These are phyloP conservation scores for Drosophila obscura DNA, from an alignment of 1,140 invertebrate species.

Conservation along the genomic window DNA sequence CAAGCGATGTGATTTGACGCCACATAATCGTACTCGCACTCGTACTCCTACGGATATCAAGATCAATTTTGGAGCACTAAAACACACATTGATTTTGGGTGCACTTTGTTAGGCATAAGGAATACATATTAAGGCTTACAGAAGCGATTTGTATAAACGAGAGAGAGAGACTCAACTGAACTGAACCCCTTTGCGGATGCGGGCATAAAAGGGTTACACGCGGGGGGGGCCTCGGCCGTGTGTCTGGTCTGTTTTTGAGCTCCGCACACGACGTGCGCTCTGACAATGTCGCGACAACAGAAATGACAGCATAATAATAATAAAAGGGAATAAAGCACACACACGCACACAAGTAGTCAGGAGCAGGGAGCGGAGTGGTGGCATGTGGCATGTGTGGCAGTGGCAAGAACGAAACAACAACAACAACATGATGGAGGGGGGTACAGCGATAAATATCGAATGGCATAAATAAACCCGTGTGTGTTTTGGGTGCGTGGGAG, in stretches of 20 bases:
- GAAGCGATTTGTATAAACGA: conserved; percentile 4
- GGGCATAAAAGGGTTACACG: conserved; percentile 14
- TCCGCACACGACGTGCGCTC: conserved; percentile 45
- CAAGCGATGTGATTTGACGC: conserved; percentile 1
- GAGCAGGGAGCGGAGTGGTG: conserved; percentile 5
- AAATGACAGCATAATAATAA: conserved; percentile 81
- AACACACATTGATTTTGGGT: conserved; percentile 39
- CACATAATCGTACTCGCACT: too few species aligned
- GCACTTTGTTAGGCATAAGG: conserved; percentile 42
- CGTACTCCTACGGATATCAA: conserved; percentile 9
- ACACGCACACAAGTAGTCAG: conserved; percentile 10
- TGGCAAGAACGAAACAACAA: conserved; percentile 54
- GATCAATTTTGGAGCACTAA: conserved; percentile 46
- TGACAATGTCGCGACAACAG: conserved; percentile 79
- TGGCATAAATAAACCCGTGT: conserved; percentile 71
- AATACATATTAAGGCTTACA: conserved; percentile 2
- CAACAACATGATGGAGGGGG: conserved; percentile 51
- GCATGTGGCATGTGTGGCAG: conserved; percentile 33
- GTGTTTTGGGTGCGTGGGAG: conserved; percentile 19
- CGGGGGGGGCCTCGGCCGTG: background rate
- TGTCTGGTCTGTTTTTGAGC: conserved; percentile 1
- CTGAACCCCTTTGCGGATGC: conserved; percentile 33
- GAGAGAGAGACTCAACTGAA: background rate
- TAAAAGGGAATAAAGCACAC: conserved; percentile 67
- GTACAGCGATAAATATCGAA: conserved; percentile 71